These are phyloP conservation scores for Xylocopa sonorina DNA, from an alignment of 1,140 invertebrate genomes.

Conservation along the genomic window DNA sequence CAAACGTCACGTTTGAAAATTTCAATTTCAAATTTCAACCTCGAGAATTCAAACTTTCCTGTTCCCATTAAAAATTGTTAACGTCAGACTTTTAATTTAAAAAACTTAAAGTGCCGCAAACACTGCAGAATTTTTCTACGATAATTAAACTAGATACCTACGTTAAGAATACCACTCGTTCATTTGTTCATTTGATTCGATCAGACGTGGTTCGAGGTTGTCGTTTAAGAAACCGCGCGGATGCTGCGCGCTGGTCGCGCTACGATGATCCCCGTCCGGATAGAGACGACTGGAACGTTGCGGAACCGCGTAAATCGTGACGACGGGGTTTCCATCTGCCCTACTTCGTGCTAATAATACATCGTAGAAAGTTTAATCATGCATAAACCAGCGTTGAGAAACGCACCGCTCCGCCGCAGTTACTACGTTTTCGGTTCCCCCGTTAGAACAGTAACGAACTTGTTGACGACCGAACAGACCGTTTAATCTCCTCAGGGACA, in stretches of 20 bases:
- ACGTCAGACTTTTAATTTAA: no score
- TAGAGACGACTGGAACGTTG: constrained; percentile 27
- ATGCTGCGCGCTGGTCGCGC: constrained; percentile 8
- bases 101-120: no score
- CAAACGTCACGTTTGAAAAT: no score
- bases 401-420: neutral
- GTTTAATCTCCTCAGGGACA: no score
- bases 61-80: no score
- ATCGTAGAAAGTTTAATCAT: constrained; percentile 43
- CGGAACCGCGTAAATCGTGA: constrained; percentile 25
- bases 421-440: neutral
- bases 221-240: constrained; percentile 2
- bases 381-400: constrained; percentile 21
- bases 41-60: no score
- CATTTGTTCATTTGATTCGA: neutral
- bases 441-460: no score
- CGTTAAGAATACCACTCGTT: neutral
- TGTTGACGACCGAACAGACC: no score
- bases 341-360: constrained; percentile 42
- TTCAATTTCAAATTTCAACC: no score
- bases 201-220: neutral
- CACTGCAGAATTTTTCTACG: no score
- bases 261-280: constrained; percentile 14
- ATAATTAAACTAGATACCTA: no score
- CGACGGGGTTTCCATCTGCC: constrained; percentile 24